Evolutionary conservation across 2,888 invertebrate species (phyloP), one percentile per base, ranked within the genome.

Genomic region (Clunio marinus): DNA sequence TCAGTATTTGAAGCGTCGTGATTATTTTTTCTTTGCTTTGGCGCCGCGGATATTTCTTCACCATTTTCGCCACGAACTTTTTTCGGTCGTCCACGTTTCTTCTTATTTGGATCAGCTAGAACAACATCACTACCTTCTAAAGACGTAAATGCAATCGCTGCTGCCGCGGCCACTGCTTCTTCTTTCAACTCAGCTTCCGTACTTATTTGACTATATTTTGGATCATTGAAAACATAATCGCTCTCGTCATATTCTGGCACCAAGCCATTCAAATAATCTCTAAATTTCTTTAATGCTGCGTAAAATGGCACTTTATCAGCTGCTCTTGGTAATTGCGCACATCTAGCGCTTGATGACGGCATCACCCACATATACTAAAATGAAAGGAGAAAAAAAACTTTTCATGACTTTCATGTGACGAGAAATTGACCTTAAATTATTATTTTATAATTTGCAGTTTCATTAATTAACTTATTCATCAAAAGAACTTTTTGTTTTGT

Each of bases 251-350:
- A 84, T 76, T 90, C 89, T 62, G 90, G 81, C 75, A 93, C 84
- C 65, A 89, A 82, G 1, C 96, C 96, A 79, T 93, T 92, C 69
- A 96, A 82, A 81, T 91, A 93, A 81, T 97, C 97, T 67, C 96
- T 86, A 80, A 96, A 93, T 81, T 95, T 95, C 80, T 94, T 96
- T 57, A 97, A 84, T 66, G 96, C 96, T 70, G 91, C 88, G 82
- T 96, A 98, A 82, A 96, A 98, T 72, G 97, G 97, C 70, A 98
- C 94, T 82, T 98, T 98, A 82, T 98, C 97, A 0, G 94, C 92
- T 20, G 96, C 96, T 73, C 96, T 86, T n/a, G 97, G 97, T 73
- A 97, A 82, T 80, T 97, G 96, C 41, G 97, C 95, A 82, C 96
- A 97, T 66, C 97, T 86, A 62, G 97, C 96, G 76, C 95, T 96